phyloP scores from a whole-genome alignment of 1,140 invertebrate species.

The Zaprionus tsacasi region DNA sequence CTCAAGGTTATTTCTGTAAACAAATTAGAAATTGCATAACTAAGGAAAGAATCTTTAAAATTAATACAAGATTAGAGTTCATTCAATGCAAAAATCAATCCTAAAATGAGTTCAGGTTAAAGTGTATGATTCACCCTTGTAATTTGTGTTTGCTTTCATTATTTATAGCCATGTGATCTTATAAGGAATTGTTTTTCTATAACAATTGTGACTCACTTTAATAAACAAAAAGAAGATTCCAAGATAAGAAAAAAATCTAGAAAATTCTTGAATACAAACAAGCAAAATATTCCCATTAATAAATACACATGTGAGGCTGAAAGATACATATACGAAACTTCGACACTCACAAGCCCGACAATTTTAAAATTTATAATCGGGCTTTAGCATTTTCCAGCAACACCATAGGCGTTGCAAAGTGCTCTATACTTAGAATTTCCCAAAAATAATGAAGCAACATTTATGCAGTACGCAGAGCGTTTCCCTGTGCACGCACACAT shows the following conservation, averaged over 20 bases:
- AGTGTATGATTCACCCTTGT: too few relatives aligned
- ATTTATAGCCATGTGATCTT: too few relatives aligned
- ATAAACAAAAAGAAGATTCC: too few relatives aligned
- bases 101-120: too few relatives aligned
- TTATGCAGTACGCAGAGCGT: slow-evolving; percentile 66
- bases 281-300: background rate
- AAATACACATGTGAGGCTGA: background rate
- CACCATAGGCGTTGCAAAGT: slow-evolving; percentile 8
- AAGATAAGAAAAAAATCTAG: too few relatives aligned
- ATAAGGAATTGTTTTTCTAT: too few relatives aligned
- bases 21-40: background rate
- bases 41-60: background rate
- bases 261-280: background rate
- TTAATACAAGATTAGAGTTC: too few relatives aligned
- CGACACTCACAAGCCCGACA: background rate
- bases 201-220: too few relatives aligned
- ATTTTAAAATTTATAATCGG: slow-evolving; percentile 20
- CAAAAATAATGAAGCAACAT: slow-evolving; percentile 67
- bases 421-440: slow-evolving; percentile 44
- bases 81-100: background rate
- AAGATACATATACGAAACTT: background rate
- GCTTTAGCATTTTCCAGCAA: background rate
- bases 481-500: slow-evolving; percentile 11
- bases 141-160: too few relatives aligned
- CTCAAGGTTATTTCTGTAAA: background rate